Evolutionary conservation across 2,797 vertebrate species (phyloP).

Genomic region (Craterocephalus amniculus): DNA sequence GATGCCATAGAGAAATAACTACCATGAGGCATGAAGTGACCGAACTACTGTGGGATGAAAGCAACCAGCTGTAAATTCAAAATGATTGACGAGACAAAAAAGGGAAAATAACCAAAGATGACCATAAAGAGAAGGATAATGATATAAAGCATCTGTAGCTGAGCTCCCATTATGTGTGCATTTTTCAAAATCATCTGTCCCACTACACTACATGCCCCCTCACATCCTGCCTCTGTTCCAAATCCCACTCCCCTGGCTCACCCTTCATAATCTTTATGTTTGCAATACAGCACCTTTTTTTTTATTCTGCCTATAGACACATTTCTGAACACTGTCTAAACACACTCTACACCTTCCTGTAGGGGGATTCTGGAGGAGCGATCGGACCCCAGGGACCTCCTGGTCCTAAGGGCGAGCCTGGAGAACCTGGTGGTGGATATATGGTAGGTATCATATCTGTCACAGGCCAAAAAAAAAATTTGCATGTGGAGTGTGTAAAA

Average conservation of each 20-base stretch:
- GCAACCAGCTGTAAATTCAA: background rate
- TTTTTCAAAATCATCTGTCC: background rate
- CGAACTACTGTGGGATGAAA: background rate
- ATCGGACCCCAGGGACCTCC: conserved; percentile 86
- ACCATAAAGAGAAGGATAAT: background rate
- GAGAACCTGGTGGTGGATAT: conserved; percentile 84
- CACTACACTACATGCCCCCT: background rate
- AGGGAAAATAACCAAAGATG: background rate
- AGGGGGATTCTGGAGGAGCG: conserved; percentile 90
- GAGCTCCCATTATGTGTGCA: background rate
- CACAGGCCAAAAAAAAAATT: background rate
- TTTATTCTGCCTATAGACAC: conserved; percentile 15
- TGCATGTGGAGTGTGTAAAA: background rate
- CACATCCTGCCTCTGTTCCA: too few relatives aligned
- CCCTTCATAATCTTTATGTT: background rate
- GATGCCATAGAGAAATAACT: background rate
- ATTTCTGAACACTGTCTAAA: conserved; percentile 23
- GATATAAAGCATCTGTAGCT: background rate
- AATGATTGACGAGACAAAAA: background rate
- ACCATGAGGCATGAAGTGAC: background rate
- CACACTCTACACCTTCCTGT: conserved; percentile 43
- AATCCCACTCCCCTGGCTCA: background rate
- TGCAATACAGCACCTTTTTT: conserved; percentile 3
- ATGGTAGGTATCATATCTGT: conserved; percentile 79
- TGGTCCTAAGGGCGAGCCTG: conserved; percentile 92